Evolutionary conservation across 2,797 vertebrate genomes (phyloP).

Genomic region (Muraenolepis orangiensis): DNA sequence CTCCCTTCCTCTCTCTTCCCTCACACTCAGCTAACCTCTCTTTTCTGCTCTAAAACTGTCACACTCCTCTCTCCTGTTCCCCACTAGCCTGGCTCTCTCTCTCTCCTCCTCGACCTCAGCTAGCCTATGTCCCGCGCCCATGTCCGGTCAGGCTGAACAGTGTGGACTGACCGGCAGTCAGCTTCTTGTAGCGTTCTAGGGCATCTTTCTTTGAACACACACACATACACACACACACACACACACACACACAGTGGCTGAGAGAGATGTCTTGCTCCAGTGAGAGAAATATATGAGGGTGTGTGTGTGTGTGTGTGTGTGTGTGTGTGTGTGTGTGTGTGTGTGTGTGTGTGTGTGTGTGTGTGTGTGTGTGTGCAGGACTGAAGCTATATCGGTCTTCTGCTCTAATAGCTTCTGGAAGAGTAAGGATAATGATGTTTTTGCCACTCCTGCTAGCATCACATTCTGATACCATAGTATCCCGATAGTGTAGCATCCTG

Average conservation of each 20-base stretch:
- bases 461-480: not conserved
- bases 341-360: not conserved
- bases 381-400: not conserved
- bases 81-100: not conserved
- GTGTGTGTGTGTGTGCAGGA: too few relatives aligned
- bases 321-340: not conserved
- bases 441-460: not conserved
- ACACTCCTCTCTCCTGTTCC: not conserved
- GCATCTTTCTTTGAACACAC: not conserved
- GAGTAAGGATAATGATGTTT: not conserved
- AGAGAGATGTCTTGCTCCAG: not conserved
- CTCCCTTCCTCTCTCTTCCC: too few relatives aligned
- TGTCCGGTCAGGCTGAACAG: not conserved
- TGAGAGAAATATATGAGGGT: not conserved
- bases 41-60: not conserved
- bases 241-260: not conserved
- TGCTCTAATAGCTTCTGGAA: not conserved
- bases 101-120: not conserved
- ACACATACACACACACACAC: not conserved
- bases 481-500: not conserved
- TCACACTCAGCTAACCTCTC: too few relatives aligned
- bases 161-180: not conserved
- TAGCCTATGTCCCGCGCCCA: not conserved
- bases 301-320: slow-evolving; percentile 5
- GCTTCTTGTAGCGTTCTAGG: not conserved